These are phyloP conservation scores for Notothenia rossii DNA, from an alignment of 2,113 vertebrate species.

Conservation along the genomic window DNA sequence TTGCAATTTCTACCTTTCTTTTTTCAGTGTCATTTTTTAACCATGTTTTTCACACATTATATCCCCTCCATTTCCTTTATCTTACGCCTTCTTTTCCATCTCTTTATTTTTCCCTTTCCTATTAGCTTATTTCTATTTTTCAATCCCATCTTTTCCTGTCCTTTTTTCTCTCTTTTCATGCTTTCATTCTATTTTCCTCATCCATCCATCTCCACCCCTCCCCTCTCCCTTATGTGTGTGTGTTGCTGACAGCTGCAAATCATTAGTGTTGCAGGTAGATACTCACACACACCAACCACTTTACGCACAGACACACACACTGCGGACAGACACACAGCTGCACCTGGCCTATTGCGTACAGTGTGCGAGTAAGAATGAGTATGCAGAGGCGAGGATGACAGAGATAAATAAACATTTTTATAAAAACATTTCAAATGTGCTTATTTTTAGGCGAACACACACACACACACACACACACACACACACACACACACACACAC, in stretches of 20 bases:
- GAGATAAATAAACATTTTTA: constrained; percentile 56
- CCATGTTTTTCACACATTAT: not conserved
- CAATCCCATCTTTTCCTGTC: not conserved
- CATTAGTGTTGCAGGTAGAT: constrained; percentile 70
- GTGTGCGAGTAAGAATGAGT: constrained; percentile 15
- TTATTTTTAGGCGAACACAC: constrained; percentile 52
- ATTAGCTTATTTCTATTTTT: not conserved
- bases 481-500: constrained; percentile 5
- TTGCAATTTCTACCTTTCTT: not conserved
- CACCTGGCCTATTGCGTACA: constrained; percentile 56
- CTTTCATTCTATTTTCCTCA: not conserved
- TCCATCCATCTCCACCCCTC: not conserved
- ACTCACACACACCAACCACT: constrained; percentile 14
- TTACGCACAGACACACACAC: constrained; percentile 22
- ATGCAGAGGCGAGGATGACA: constrained; percentile 46
- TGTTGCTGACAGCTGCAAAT: constrained; percentile 67
- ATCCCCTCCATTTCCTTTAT: not conserved
- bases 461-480: not conserved
- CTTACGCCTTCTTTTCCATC: not conserved
- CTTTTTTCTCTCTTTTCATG: too few relatives aligned
- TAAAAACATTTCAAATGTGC: constrained; percentile 32
- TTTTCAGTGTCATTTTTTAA: not conserved
- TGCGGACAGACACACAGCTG: constrained; percentile 1
- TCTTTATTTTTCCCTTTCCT: not conserved
- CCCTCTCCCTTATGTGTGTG: not conserved